Evolutionary conservation across 2,113 vertebrate species (phyloP).

Genomic region (Furnarius figulus): DNA sequence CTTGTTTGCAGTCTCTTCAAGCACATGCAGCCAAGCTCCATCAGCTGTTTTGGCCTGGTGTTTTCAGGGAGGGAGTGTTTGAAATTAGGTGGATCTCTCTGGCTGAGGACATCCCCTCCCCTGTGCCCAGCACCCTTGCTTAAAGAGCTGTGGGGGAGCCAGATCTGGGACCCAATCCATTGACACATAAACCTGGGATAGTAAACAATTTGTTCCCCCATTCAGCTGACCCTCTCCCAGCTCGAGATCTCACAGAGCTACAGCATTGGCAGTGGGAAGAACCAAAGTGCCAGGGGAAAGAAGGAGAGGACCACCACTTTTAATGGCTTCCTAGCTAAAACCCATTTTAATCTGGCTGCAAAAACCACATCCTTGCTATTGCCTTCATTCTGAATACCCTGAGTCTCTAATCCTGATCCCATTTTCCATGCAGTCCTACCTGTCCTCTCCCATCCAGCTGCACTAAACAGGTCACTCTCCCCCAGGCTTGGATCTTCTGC

Average conservation of each 20-base stretch:
- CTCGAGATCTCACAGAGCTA: background rate
- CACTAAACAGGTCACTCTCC: background rate
- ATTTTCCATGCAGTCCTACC: background rate
- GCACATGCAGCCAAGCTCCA: background rate
- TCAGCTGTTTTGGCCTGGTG: background rate
- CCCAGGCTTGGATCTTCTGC: background rate
- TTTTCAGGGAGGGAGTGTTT: background rate
- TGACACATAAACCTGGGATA: background rate
- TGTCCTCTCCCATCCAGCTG: background rate
- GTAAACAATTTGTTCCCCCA: background rate
- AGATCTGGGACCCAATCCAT: background rate
- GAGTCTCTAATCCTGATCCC: background rate
- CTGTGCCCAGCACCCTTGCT: background rate
- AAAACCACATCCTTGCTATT: background rate
- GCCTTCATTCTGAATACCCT: background rate
- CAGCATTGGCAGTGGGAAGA: background rate
- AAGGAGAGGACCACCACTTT: background rate
- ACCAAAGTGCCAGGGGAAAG: background rate
- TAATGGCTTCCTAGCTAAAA: background rate
- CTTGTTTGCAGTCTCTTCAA: background rate
- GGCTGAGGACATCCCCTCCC: background rate
- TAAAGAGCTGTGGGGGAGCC: background rate
- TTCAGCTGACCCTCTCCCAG: background rate
- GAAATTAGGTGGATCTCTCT: background rate
- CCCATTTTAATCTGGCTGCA: accelerated